phyloP scores from a whole-genome alignment of 2,797 vertebrate genomes.

The Urosaurus nigricauda region DNA sequence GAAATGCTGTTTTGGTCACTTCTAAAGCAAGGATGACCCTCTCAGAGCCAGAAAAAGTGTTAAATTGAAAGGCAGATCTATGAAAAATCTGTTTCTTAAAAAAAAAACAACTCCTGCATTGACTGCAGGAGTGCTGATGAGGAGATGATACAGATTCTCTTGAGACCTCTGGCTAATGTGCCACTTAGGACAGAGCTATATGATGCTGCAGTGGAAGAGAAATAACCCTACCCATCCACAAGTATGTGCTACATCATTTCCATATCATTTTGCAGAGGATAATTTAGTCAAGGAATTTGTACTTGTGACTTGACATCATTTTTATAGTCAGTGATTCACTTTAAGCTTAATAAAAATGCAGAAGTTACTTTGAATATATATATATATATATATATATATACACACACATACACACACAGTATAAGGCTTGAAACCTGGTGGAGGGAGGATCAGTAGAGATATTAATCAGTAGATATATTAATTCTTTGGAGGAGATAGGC shows the following conservation, averaged over 20 bases:
- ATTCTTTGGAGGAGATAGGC: not conserved
- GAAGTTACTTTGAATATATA: not conserved
- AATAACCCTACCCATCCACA: not conserved
- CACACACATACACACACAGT: too few species aligned
- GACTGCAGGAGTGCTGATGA: constrained; percentile 12
- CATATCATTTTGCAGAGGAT: not conserved
- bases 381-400: not conserved
- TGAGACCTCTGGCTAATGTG: not conserved
- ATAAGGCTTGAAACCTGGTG: not conserved
- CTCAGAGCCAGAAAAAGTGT: constrained; percentile 35
- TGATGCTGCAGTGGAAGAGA: not conserved
- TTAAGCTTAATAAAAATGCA: not conserved
- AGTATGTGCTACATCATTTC: not conserved
- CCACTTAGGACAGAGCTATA: not conserved
- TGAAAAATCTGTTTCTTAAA: not conserved
- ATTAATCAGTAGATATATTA: not conserved
- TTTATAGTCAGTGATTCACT: not conserved
- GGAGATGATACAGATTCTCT: not conserved
- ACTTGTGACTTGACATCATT: not conserved
- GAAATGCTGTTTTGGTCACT: not conserved
- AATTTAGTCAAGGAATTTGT: not conserved
- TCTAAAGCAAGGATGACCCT: constrained; percentile 21
- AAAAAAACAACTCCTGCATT: not conserved
- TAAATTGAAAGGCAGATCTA: not conserved
- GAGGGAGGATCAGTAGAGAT: not conserved